Evolutionary conservation across 2,113 vertebrate species (phyloP).

Genomic region (Nanger granti): DNA sequence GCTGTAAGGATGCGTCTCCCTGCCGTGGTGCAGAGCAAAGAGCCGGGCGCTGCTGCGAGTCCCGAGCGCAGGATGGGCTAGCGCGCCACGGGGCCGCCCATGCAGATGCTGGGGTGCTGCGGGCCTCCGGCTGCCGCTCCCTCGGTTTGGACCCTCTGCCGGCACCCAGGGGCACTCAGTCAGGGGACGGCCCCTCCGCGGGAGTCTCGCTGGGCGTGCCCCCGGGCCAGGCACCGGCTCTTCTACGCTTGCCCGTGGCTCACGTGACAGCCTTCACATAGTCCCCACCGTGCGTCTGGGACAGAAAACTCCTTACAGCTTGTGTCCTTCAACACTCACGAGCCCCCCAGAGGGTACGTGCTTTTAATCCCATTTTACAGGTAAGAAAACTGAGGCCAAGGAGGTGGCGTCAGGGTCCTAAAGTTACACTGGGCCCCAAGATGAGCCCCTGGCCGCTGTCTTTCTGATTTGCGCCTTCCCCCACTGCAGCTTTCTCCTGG

Average conservation of each 20-base stretch:
- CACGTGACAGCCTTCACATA: rapidly evolving
- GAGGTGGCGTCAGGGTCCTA: not conserved
- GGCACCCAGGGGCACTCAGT: not conserved
- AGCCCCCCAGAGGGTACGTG: rapidly evolving
- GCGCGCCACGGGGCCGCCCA: rapidly evolving
- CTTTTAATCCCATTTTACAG: not conserved
- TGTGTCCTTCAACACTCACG: not conserved
- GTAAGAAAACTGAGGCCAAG: not conserved
- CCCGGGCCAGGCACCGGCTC: not conserved
- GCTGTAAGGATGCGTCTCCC: not conserved
- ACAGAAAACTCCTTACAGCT: not conserved
- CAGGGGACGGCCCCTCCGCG: rapidly evolving
- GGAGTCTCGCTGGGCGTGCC: rapidly evolving
- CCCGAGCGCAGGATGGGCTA: rapidly evolving
- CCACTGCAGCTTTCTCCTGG: rapidly evolving
- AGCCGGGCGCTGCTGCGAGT: rapidly evolving
- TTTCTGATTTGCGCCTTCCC: rapidly evolving
- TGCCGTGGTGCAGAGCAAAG: rapidly evolving
- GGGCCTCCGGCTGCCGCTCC: rapidly evolving
- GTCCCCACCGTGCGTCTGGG: rapidly evolving
- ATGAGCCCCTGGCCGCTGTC: rapidly evolving
- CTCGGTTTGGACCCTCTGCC: not conserved
- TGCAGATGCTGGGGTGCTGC: not conserved
- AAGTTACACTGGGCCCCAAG: not conserved
- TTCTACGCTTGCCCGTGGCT: rapidly evolving